Evolutionary conservation across 35 echinoderm and acorn worm genomes (phyloP).

Genomic region (Apostichopus californicus): DNA sequence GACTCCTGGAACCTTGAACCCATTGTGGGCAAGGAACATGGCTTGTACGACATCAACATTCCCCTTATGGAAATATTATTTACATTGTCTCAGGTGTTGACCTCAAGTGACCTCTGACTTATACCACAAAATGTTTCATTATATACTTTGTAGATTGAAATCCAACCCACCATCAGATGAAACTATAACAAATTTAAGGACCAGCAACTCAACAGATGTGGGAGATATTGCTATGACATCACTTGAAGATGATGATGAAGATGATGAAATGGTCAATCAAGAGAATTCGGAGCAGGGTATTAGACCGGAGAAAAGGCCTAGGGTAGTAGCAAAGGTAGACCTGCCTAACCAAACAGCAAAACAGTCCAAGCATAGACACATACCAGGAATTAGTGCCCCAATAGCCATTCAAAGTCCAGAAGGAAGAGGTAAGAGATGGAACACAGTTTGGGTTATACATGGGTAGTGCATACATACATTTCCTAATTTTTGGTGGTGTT

Average conservation of each 20-base stretch:
- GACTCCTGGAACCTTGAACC: too few relatives aligned
- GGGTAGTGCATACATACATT: too few relatives aligned
- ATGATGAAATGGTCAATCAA: background rate
- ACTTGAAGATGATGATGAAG: background rate
- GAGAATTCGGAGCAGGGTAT: background rate
- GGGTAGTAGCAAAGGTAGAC: background rate
- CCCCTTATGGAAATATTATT: too few relatives aligned
- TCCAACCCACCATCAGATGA: background rate
- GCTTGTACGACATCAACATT: too few relatives aligned
- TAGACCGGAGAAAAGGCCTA: background rate
- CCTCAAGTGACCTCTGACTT: too few relatives aligned
- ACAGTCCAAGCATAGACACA: background rate
- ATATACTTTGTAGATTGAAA: background rate
- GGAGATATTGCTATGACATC: background rate
- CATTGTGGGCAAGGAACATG: too few relatives aligned
- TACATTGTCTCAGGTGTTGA: too few relatives aligned
- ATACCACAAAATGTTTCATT: too few relatives aligned
- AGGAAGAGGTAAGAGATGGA: background rate
- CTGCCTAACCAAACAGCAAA: background rate
- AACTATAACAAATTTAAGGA: background rate
- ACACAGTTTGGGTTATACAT: too few relatives aligned
- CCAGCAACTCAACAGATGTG: background rate
- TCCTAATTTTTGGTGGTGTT: too few relatives aligned
- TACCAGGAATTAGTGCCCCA: slow-evolving; percentile 3
- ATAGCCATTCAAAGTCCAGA: background rate